Base-by-base conservation (phyloP, 2,797 vertebrate species). In the Scarus forsteni region DNA sequence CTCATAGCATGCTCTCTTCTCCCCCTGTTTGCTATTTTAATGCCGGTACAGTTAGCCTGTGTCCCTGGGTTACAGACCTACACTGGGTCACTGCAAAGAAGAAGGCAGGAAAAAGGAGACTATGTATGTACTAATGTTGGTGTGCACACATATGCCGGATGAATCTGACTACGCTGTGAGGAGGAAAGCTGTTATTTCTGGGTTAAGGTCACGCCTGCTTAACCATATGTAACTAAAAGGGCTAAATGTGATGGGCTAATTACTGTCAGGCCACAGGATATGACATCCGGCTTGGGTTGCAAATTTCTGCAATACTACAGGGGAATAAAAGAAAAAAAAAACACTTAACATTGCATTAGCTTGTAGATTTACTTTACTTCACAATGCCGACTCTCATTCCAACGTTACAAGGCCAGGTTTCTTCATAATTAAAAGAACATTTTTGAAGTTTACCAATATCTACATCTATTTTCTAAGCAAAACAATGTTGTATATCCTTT, bases 11-110 rank as follows among this genome's bases (percentile, higher is more conserved):
- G 79, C 81, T 77, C 77, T 42, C 65, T 86, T 83, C 82, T 68
- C 75, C 69, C 76, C 70, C 62, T 48, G 77, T 89, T 92, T 89
- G 85, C 90, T 92, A 92, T 93, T 92, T 91, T 87, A 88, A 88
- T 80, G 80, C 77, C 73, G 39, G 87, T 84, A 90, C 84, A 89
- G 84, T 91, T 91, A 90, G 80, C 84, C 81, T 77, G 85, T 79
- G 84, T 91, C 85, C 84, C 88, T 75, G 77, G 80, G 89, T 90
- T 83, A 88, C 75, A 73, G 73, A 60, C 70, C 57, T 49, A 66
- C 77, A 83, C 70, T 82, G 79, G 81, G 88, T 88, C 83, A 91
- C 40, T 64, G 73, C 50, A 43, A 63, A 67, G 40, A 39, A 49
- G 56, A 83, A 66, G 27, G 10, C 45, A 60, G 8, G 27, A 56